Evolutionary conservation across 2,797 vertebrate species (phyloP), one percentile per base, ranked within the genome.

Genomic region (Alauda arvensis): DNA sequence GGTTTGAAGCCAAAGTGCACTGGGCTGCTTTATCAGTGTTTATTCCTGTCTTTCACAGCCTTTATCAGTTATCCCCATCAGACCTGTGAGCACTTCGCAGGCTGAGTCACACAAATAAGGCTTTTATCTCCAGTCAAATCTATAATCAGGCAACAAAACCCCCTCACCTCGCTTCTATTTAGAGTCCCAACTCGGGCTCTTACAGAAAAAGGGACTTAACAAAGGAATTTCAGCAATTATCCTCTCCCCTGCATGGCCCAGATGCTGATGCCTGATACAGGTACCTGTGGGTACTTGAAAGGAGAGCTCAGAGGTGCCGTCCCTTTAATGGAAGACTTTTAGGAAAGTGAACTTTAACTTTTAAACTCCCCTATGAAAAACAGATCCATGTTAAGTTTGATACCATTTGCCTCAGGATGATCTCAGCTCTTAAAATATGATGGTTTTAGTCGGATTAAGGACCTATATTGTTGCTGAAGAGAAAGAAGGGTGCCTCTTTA

Each of bases 371-470:
- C 45, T 90, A 94, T 95, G 94, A 63, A 71, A 94, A 95, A 86
- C 87, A 94, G 94, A 94, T 92, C 83, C 88, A 92, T 74, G 85
- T 92, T 94, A 88, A 95, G 90, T 92, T 94, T 95, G 95, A 95
- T 96, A 90, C 92, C 90, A 55, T 95, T 96, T 93, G 94, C 94
- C 95, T 97, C 89, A 14, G 89, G 89, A 96, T 93, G 96, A 97
- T 96, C 96, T 97, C 96, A 97, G 91, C 93, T 93, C 94, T 95
- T 96, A 96, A 96, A 97, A 96, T 97, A 96, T 92, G 94, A 90
- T 92, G 93, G 95, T 89, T 94, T 97, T 96, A 97, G 96, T 87
- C 1, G 92, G 95, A 96, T 97, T 96, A 97, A 97, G 95, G 94
- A 95, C 94, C 95, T 95, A 85, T 92, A 93, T 91, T 91, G 90